Conservation (phyloP, 2,888 invertebrate species). For the Eupeodes luniger region DNA sequence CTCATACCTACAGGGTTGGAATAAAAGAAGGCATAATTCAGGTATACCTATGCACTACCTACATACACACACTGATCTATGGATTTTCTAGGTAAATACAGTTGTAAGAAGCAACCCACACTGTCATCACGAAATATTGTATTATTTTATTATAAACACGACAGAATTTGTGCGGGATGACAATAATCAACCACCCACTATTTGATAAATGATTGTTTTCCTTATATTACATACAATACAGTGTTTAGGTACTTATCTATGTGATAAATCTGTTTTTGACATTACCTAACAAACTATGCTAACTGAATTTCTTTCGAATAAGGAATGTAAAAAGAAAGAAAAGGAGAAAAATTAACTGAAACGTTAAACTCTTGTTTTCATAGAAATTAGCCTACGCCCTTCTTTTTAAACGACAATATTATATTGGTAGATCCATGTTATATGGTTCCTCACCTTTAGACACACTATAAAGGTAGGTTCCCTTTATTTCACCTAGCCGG, state of each 20-base stretch:
- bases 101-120: constrained; percentile 28
- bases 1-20: not conserved
- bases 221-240: constrained; percentile 7
- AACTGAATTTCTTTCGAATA: constrained; percentile 12
- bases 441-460: not conserved
- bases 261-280: constrained; percentile 52
- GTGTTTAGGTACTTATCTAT: constrained; percentile 10
- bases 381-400: not conserved
- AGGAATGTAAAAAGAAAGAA: not conserved
- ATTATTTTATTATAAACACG: constrained; percentile 22
- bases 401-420: constrained; percentile 2
- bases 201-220: constrained; percentile 61
- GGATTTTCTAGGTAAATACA: constrained; percentile 18
- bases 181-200: constrained; percentile 23
- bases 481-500: not conserved
- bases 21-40: not conserved
- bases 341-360: constrained; percentile 6
- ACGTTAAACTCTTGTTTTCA: not conserved
- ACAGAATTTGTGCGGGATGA: not conserved
- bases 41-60: not conserved
- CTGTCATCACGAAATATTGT: constrained; percentile 33
- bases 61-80: not conserved
- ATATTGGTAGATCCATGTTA: not conserved
- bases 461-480: not conserved
- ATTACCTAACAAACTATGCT: constrained; percentile 45